Evolutionary conservation across 2,888 invertebrate species (phyloP), one percentile per base, ranked within the genome.

Genomic region (Parnassius orleans): DNA sequence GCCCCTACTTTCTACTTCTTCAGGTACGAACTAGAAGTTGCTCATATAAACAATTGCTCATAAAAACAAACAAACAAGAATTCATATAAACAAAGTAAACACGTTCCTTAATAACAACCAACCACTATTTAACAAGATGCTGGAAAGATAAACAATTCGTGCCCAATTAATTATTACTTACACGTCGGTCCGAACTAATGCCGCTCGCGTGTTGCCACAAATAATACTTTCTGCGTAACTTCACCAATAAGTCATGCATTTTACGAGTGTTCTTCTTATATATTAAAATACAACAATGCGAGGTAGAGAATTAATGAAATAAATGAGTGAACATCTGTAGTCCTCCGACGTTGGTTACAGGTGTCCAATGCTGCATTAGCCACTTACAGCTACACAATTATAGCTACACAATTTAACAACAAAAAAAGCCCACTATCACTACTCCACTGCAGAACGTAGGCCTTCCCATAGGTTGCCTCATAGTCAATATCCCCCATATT

Each of bases 111-210:
- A 15, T 10, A 41, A 12, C 14, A 41, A 47, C 24, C 10, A 9
- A 10, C 24, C 9, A 53, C 14, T 42, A 69, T 64, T 69, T 69
- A 72, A 66, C 64, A 67, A 64, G 63, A 62, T 67, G 47, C 57
- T 50, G 53, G 43, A 59, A 65, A 72, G 73, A 81, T 72, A 76
- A 77, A 79, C 69, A 70, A 65, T 72, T 71, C 68, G 57, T 59
- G 69, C 63, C 73, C 78, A 71, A 83, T 85, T 82, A 82, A 84
- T 83, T 82, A 79, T 82, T 79, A 77, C 76, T 57, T 48, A 53
- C 58, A 65, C 62, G 62, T 59, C 43, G 52, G 46, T 53, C 52
- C 19, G 52, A 61, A 62, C 61, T 61, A 62, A 65, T 70, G 71
- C 72, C 65, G 62, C 63, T 60, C 63, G 63, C 65, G 69, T 68